These are phyloP conservation scores for Aphrophora alni DNA, from an alignment of 2,888 invertebrate genomes.

Conservation along the genomic window DNA sequence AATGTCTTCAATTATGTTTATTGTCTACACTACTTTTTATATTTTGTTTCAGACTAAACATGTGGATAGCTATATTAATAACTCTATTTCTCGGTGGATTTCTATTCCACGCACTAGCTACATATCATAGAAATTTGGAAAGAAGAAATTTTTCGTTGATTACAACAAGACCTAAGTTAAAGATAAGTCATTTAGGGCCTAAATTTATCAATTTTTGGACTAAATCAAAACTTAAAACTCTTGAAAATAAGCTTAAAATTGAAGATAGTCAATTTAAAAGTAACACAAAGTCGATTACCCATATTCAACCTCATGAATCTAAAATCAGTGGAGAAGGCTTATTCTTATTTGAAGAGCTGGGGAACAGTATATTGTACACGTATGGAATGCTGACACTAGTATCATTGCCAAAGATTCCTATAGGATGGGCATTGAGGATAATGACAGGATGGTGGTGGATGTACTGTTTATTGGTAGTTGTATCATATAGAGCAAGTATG, in stretches of 20 bases:
- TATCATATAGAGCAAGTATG: conserved; percentile 83
- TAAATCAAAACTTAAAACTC: background rate
- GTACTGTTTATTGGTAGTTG: conserved; percentile 79
- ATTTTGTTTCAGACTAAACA: conserved; percentile 64
- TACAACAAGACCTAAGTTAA: background rate
- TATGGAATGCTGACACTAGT: conserved; percentile 83
- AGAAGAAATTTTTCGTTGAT: background rate
- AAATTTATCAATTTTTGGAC: background rate
- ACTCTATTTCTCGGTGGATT: conserved; percentile 70
- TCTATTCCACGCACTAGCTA: conserved; percentile 70
- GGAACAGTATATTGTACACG: conserved; percentile 78
- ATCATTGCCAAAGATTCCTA: conserved; percentile 65
- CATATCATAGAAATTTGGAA: conserved; percentile 58
- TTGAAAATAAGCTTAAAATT: background rate
- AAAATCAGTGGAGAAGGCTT: conserved; percentile 57
- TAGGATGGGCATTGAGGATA: conserved; percentile 79
- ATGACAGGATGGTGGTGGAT: conserved; percentile 90
- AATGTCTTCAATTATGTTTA: no score
- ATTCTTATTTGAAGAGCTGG: conserved; percentile 73
- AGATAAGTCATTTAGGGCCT: background rate
- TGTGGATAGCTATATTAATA: conserved; percentile 77
- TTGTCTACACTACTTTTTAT: no score
- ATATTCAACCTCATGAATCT: background rate
- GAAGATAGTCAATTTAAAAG: background rate
- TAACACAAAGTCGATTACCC: background rate